Evolutionary conservation across 2,797 vertebrate genomes (phyloP).

Genomic region (Phrynocephalus forsythii): DNA sequence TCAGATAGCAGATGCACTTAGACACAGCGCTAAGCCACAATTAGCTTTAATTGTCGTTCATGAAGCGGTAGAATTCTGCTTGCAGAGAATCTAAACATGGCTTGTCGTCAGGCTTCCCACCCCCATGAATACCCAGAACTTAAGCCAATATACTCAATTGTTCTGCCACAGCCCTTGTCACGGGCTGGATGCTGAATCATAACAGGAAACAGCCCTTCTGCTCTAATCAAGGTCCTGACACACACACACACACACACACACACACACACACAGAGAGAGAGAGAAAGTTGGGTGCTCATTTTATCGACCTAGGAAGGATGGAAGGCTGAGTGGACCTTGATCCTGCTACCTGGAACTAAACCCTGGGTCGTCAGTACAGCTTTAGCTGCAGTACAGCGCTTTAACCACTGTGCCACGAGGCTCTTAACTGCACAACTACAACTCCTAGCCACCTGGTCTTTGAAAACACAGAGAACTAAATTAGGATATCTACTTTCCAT

Average conservation of each 20-base stretch:
- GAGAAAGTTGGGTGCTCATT: too few species aligned
- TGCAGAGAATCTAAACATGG: not conserved
- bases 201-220: not conserved
- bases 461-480: not conserved
- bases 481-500: constrained; percentile 5
- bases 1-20: not conserved
- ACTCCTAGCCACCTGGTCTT: not conserved
- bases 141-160: not conserved
- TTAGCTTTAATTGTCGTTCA: not conserved
- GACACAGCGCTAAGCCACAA: not conserved
- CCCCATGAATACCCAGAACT: not conserved
- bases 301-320: too few species aligned
- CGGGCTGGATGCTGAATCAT: not conserved
- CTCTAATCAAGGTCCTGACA: not conserved
- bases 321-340: too few species aligned
- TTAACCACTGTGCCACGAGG: too few species aligned
- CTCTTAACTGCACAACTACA: constrained; percentile 14
- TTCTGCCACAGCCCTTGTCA: not conserved
- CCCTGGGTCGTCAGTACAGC: too few species aligned
- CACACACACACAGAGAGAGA: too few species aligned
- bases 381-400: too few species aligned
- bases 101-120: not conserved
- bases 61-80: not conserved
- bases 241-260: not conserved
- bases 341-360: too few species aligned